phyloP scores from a whole-genome alignment of 1,140 invertebrate species.

The Eumeta japonica region DNA sequence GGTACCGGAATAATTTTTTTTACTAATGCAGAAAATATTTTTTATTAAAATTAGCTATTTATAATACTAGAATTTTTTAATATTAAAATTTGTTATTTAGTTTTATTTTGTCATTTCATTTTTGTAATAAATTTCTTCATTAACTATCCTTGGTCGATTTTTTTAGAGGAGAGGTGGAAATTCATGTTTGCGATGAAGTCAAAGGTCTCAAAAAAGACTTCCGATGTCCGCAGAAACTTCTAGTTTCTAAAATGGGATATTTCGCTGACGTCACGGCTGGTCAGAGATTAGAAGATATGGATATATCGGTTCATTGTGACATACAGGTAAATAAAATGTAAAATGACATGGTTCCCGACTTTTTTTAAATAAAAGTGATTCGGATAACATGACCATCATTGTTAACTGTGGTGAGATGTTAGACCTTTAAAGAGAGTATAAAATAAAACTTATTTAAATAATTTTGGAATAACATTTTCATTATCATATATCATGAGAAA shows the following conservation, averaged over 20 bases:
- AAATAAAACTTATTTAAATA: too few relatives aligned
- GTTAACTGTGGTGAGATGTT: too few relatives aligned
- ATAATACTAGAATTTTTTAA: neutral
- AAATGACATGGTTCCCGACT: too few relatives aligned
- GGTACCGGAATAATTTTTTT: slow-evolving; percentile 19
- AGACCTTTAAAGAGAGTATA: too few relatives aligned
- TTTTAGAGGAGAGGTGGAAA: slow-evolving; percentile 76
- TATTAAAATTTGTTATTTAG: slow-evolving; percentile 13
- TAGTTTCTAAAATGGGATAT: slow-evolving; percentile 91
- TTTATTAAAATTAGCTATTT: slow-evolving; percentile 2
- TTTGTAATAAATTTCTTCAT: too few relatives aligned
- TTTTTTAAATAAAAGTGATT: too few relatives aligned
- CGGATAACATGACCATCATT: too few relatives aligned
- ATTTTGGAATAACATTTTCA: too few relatives aligned
- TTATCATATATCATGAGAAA: too few relatives aligned
- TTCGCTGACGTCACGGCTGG: slow-evolving; percentile 86
- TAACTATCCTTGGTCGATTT: slow-evolving; percentile 7
- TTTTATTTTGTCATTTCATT: neutral
- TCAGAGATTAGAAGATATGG: slow-evolving; percentile 88
- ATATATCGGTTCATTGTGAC: slow-evolving; percentile 95
- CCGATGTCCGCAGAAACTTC: slow-evolving; percentile 77
- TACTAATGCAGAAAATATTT: neutral
- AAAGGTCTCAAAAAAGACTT: slow-evolving; percentile 87
- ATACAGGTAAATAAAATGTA: slow-evolving; percentile 55
- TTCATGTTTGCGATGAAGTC: slow-evolving; percentile 85